These are phyloP conservation scores for Cephus cinctus DNA, from an alignment of 1,140 invertebrate genomes.

Conservation along the genomic window DNA sequence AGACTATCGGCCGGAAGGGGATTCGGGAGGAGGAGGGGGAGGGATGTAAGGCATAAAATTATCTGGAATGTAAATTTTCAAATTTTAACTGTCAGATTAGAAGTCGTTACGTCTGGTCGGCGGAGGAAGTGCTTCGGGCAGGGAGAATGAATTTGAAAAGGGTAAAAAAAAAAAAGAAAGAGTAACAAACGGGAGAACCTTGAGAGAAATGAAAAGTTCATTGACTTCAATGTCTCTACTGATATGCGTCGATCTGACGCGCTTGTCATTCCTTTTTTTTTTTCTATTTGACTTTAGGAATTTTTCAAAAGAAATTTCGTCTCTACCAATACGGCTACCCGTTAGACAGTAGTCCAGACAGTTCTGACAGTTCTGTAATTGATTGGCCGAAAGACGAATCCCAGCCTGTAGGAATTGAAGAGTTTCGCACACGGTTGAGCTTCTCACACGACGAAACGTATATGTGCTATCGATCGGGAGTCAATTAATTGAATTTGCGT, in stretches of 20 bases:
- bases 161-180: conserved; percentile 5
- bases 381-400: conserved; percentile 23
- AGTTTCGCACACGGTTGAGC: neutral
- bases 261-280: conserved; percentile 8
- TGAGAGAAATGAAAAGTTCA: conserved; percentile 7
- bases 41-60: no score
- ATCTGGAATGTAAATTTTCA: neutral
- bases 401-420: conserved; percentile 7
- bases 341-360: conserved; percentile 20
- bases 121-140: neutral
- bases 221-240: conserved; percentile 17
- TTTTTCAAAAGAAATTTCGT: conserved; percentile 11
- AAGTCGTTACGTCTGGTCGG: neutral
- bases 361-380: conserved; percentile 26
- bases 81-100: conserved; percentile 8
- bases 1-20: no score
- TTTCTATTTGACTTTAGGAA: neutral
- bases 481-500: conserved; percentile 23
- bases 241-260: neutral
- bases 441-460: neutral
- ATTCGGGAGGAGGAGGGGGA: no score
- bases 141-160: neutral
- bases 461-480: conserved; percentile 16
- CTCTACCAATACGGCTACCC: conserved; percentile 4
- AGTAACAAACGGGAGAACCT: neutral